These are phyloP conservation scores for Taxidea taxus DNA, from an alignment of 2,113 vertebrate species.

Conservation along the genomic window DNA sequence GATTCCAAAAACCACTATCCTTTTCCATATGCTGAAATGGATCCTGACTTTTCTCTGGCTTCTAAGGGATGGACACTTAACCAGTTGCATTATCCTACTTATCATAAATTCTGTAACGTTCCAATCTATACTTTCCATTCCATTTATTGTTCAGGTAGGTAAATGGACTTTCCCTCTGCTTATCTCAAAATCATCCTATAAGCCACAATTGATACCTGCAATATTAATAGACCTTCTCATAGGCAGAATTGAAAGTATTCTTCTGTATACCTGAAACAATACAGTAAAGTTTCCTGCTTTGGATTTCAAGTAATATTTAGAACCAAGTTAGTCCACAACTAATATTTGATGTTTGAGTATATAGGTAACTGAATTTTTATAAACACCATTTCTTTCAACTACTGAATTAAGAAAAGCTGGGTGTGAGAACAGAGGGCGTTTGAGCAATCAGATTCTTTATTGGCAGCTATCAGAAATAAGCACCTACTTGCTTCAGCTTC, in stretches of 20 bases:
- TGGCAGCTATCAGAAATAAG: slow-evolving; percentile 45
- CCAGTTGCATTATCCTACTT: background rate
- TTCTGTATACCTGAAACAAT: slow-evolving; percentile 7
- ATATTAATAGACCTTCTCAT: background rate
- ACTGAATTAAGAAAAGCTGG: slow-evolving; percentile 7
- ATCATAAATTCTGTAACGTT: background rate
- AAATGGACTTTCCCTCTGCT: background rate
- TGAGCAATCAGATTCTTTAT: slow-evolving; percentile 43
- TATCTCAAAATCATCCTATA: background rate
- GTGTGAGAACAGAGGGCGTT: background rate
- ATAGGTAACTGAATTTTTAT: slow-evolving; percentile 37
- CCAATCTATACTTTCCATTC: background rate
- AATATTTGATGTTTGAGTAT: background rate
- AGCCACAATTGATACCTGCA: background rate
- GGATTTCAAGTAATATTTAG: slow-evolving; percentile 22
- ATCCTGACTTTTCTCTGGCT: background rate
- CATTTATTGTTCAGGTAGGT: background rate
- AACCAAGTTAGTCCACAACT: background rate
- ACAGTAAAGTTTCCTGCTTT: background rate
- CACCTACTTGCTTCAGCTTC: background rate
- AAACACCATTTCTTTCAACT: background rate
- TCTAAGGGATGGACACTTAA: background rate
- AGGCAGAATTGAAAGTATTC: background rate
- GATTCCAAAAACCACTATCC: background rate
- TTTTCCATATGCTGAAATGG: background rate